Conservation (phyloP, 2,888 invertebrate genomes). For the Xylota sylvarum region DNA sequence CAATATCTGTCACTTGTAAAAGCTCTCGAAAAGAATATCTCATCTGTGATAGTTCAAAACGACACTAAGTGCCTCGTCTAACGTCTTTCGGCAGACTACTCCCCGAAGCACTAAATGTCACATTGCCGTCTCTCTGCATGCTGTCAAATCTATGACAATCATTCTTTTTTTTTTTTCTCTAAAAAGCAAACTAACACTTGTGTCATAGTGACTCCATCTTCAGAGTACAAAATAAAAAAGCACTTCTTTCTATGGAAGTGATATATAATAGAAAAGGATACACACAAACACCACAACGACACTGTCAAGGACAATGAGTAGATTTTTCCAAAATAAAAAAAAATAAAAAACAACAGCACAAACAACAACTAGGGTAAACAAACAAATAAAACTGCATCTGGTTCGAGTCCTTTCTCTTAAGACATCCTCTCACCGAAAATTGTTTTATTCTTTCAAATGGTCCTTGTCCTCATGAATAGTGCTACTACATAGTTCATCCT, state of each 20-base stretch:
- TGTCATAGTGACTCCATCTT: background rate
- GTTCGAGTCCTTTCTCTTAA: background rate
- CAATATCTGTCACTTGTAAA: background rate
- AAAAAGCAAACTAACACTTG: background rate
- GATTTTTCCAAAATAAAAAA: background rate
- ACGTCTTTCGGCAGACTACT: background rate
- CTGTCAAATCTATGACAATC: constrained; percentile 41
- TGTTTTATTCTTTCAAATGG: constrained; percentile 48
- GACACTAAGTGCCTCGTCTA: constrained; percentile 3
- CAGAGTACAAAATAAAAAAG: no score
- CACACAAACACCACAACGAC: background rate
- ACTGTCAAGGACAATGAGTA: background rate
- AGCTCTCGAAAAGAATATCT: background rate
- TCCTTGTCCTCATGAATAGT: constrained; percentile 20
- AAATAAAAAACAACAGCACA: no score
- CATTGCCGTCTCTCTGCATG: constrained; percentile 26
- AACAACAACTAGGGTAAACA: background rate
- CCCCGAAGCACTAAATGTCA: constrained; percentile 31
- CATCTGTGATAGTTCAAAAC: background rate
- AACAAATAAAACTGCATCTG: background rate
- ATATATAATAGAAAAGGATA: background rate
- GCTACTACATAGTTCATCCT: constrained; percentile 19
- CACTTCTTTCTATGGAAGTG: background rate
- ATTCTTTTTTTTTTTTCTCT: no score
- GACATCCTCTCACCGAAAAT: constrained; percentile 46